Conservation (phyloP, 2,113 vertebrate species). For the Dicerorhinus sumatrensis region DNA sequence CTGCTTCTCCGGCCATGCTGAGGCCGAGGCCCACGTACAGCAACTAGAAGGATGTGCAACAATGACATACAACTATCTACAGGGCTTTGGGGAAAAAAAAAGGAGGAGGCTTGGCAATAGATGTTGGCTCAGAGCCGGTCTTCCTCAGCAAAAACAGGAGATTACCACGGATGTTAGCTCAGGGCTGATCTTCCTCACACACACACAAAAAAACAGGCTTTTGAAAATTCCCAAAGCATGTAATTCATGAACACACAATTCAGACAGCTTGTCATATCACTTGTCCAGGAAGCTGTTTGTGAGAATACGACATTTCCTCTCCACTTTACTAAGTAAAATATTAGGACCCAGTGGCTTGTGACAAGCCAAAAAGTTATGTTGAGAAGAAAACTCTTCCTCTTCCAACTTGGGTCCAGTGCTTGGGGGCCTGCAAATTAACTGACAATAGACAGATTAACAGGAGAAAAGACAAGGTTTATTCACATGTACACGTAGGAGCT, state of each 20-base stretch:
- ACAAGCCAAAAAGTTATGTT: background rate
- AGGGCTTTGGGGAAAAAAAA: too few relatives aligned
- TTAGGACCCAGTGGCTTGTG: background rate
- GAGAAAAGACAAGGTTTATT: background rate
- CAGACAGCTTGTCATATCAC: background rate
- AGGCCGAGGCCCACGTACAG: too few relatives aligned
- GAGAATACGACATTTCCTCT: background rate
- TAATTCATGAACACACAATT: conserved; percentile 29
- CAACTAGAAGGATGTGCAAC: too few relatives aligned
- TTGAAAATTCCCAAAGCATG: background rate
- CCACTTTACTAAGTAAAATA: conserved; percentile 14
- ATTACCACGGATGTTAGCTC: too few relatives aligned
- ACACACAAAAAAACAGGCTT: background rate
- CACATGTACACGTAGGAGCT: background rate
- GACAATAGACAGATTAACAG: background rate
- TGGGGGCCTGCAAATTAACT: background rate
- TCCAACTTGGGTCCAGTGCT: background rate
- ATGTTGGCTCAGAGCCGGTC: too few relatives aligned
- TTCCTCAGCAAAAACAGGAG: too few relatives aligned
- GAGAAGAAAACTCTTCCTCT: conserved; percentile 2
- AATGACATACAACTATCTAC: too few relatives aligned
- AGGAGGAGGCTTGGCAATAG: too few relatives aligned
- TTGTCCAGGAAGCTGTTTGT: background rate
- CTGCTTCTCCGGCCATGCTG: too few relatives aligned
- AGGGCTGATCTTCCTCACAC: too few relatives aligned